These are phyloP conservation scores for Lathronympha strigana DNA, from an alignment of 2,888 invertebrate species.

Conservation along the genomic window DNA sequence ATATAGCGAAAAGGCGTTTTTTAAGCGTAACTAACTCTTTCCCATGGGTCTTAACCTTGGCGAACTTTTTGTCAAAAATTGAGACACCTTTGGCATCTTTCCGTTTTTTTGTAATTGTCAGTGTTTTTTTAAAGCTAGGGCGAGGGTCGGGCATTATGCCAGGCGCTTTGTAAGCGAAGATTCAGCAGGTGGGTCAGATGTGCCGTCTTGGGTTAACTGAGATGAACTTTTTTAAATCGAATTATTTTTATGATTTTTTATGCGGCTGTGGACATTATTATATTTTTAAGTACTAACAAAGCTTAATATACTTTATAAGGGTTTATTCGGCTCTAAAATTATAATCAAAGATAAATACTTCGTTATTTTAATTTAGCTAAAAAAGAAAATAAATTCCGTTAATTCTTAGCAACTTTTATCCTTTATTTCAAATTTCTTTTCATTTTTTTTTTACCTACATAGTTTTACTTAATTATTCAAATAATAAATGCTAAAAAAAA, in stretches of 20 bases:
- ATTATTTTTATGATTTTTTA: slow-evolving; percentile 40
- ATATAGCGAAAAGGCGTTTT: slow-evolving; percentile 66
- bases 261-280: too few relatives aligned
- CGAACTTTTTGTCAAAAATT: slow-evolving; percentile 75
- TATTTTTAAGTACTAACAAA: background rate
- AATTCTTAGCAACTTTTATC: too few relatives aligned
- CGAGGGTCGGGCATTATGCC: slow-evolving; percentile 71
- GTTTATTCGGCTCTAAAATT: too few relatives aligned
- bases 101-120: slow-evolving; percentile 68
- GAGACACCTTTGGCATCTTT: slow-evolving; percentile 84
- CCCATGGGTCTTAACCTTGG: slow-evolving; percentile 84
- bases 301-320: too few relatives aligned
- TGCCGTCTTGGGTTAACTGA: slow-evolving; percentile 52
- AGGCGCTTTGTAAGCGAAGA: slow-evolving; percentile 62
- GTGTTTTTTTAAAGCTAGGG: slow-evolving; percentile 63
- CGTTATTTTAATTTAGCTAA: too few relatives aligned
- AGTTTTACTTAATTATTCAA: too few relatives aligned
- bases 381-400: too few relatives aligned
- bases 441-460: too few relatives aligned
- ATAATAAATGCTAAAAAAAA: too few relatives aligned
- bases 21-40: slow-evolving; percentile 79
- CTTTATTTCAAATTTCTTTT: too few relatives aligned
- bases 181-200: slow-evolving; percentile 78
- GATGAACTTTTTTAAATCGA: slow-evolving; percentile 45
- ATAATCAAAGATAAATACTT: too few relatives aligned